Conservation (phyloP, 2,888 invertebrate species). For the Clistopyga incitator region DNA sequence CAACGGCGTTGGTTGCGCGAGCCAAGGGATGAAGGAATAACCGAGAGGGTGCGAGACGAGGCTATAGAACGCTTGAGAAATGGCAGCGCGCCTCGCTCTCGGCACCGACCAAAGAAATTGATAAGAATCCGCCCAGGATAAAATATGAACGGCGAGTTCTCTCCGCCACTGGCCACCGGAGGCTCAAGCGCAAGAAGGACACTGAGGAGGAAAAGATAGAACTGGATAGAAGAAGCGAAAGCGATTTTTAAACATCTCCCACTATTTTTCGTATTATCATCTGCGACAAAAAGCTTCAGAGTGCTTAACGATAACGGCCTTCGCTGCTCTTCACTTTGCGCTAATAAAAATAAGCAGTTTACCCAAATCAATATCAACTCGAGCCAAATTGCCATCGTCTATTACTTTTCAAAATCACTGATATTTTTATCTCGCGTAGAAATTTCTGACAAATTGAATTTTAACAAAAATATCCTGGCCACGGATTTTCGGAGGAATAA, state of each 20-base stretch:
- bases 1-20: constrained; percentile 45
- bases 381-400: not conserved
- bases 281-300: not conserved
- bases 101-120: constrained; percentile 76
- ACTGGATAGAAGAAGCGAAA: not conserved
- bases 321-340: not conserved
- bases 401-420: not conserved
- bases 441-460: no score
- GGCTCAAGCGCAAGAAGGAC: not conserved
- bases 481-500: not conserved
- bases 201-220: constrained; percentile 13
- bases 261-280: not conserved
- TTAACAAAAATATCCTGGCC: not conserved
- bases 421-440: not conserved
- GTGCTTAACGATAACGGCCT: not conserved
- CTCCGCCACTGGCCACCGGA: constrained; percentile 55
- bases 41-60: constrained; percentile 54
- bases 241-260: constrained; percentile 6
- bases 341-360: no score
- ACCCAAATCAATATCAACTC: no score
- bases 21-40: constrained; percentile 62
- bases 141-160: constrained; percentile 77
- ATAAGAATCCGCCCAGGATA: constrained; percentile 76
- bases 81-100: constrained; percentile 66
- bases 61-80: constrained; percentile 73